phyloP scores from a whole-genome alignment of 2,113 vertebrate species.

The Ariopsis seemanni region DNA sequence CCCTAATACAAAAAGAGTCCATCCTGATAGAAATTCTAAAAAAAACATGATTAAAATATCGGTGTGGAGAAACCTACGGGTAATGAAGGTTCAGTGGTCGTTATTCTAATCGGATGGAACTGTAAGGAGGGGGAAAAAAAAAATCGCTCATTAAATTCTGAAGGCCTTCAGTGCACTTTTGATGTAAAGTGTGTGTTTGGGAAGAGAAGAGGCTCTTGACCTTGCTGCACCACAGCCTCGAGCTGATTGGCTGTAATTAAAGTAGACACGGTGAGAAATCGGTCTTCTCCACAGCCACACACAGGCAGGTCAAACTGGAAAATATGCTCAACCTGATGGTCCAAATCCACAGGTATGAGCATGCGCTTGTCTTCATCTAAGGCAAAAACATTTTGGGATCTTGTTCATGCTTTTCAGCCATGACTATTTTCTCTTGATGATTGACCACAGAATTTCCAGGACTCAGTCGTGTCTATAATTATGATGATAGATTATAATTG shows the following conservation, averaged over 20 bases:
- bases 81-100: not conserved
- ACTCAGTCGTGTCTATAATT: not conserved
- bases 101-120: not conserved
- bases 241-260: conserved; percentile 28
- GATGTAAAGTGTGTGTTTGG: conserved; percentile 28
- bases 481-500: not conserved
- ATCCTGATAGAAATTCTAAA: not conserved
- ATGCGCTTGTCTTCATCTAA: not conserved
- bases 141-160: not conserved
- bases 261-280: conserved; percentile 3
- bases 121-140: not conserved
- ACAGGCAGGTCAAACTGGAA: not conserved
- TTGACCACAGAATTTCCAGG: not conserved
- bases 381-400: not conserved
- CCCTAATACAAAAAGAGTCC: not conserved
- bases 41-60: not conserved
- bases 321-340: not conserved
- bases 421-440: not conserved
- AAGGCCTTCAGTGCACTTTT: conserved; percentile 5
- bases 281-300: not conserved
- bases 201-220: conserved; percentile 29
- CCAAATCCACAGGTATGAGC: not conserved
- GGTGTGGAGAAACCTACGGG: not conserved
- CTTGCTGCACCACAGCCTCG: conserved; percentile 11
- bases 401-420: not conserved